A percentile compares a stretch with the other conserved stretches of the same genome.
These are phyloP conservation scores for Brevimyrus niger DNA, from an alignment of 2,113 vertebrate species.

Conservation along the genomic window DNA sequence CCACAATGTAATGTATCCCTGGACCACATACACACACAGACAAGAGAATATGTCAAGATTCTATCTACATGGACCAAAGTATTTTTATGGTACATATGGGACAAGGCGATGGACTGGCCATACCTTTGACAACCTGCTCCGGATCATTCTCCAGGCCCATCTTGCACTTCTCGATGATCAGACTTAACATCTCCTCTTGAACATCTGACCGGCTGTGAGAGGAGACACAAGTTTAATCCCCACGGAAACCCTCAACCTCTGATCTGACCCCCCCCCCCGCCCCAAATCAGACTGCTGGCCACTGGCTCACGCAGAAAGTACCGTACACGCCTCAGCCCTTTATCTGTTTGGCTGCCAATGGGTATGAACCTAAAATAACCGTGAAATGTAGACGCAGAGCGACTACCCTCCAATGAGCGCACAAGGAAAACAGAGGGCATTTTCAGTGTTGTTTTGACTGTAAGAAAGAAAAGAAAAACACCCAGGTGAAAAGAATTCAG, in stretches of 20 bases:
- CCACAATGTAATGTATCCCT: background rate
- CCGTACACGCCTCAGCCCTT: constrained; percentile 51
- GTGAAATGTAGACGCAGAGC: constrained; percentile 56
- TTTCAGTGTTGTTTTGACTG: constrained; percentile 21
- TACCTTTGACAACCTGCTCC: constrained; percentile 81
- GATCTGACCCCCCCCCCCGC: constrained; percentile 23
- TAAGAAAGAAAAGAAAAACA: background rate
- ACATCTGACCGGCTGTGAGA: constrained; percentile 59
- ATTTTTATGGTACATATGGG: background rate
- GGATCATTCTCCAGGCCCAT: constrained; percentile 70
- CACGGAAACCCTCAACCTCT: background rate
- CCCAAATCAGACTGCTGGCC: constrained; percentile 26
- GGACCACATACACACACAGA: background rate
- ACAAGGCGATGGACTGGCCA: constrained; percentile 13
- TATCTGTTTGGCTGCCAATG: constrained; percentile 50
- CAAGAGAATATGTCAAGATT: background rate
- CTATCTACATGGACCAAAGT: background rate
- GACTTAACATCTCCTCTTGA: constrained; percentile 78
- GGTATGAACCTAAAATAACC: constrained; percentile 60
- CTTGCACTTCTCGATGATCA: constrained; percentile 76
- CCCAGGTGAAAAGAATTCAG: background rate
- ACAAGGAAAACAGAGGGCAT: constrained; percentile 25
- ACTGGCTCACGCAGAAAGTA: constrained; percentile 35
- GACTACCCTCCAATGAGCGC: constrained; percentile 32
- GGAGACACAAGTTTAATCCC: constrained; percentile 36